Conservation (phyloP, 2,797 vertebrate species). For the Hippocampus kuda region DNA sequence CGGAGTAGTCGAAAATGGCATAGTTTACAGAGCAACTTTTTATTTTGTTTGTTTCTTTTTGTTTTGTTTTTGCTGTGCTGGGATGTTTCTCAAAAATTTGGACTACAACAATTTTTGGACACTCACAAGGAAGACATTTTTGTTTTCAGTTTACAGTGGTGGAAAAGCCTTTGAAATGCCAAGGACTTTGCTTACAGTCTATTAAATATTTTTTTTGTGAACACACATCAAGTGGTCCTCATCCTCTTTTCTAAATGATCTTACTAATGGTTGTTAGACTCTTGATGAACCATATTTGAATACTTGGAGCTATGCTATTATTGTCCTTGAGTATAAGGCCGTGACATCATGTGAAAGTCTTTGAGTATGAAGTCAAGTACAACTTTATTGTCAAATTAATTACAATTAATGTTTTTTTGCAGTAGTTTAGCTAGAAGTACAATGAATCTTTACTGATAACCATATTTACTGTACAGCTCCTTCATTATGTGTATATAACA, state of each 20-base stretch:
- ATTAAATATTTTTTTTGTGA: slow-evolving; percentile 44
- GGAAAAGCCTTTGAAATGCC: slow-evolving; percentile 41
- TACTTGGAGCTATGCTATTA: slow-evolving; percentile 43
- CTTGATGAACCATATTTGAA: slow-evolving; percentile 41
- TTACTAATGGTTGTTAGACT: slow-evolving; percentile 45
- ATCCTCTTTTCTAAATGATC: slow-evolving; percentile 32
- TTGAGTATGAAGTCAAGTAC: too few species aligned
- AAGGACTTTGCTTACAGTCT: slow-evolving; percentile 50
- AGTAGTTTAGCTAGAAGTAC: slow-evolving; percentile 18
- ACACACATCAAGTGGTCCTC: slow-evolving; percentile 35
- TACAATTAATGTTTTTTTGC: too few species aligned
- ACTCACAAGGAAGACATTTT: neutral
- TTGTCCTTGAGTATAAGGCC: slow-evolving; percentile 20
- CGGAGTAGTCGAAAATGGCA: slow-evolving; percentile 10
- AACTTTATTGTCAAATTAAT: too few species aligned
- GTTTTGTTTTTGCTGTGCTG: slow-evolving; percentile 35
- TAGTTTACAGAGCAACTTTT: slow-evolving; percentile 11
- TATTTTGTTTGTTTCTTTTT: slow-evolving; percentile 24
- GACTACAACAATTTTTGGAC: slow-evolving; percentile 32
- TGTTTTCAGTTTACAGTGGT: neutral
- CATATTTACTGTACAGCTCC: slow-evolving; percentile 59
- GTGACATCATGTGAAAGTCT: too few species aligned
- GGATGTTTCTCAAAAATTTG: slow-evolving; percentile 28
- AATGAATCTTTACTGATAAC: slow-evolving; percentile 41
- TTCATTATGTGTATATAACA: slow-evolving; percentile 42